Evolutionary conservation across 2,797 vertebrate genomes (phyloP).

Genomic region (Mareca strepera): DNA sequence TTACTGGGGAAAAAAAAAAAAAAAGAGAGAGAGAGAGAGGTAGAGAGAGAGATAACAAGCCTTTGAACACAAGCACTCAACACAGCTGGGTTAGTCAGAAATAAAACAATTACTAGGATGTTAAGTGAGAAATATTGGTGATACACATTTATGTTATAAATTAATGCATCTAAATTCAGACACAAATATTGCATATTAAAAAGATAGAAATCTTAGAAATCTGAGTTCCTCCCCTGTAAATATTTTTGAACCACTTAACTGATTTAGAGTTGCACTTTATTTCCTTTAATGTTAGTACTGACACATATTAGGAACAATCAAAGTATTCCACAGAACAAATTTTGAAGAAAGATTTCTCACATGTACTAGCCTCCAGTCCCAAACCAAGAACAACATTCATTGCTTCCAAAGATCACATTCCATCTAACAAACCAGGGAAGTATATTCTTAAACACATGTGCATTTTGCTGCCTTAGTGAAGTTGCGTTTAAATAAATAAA

Average conservation of each 20-base stretch:
- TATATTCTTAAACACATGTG: background rate
- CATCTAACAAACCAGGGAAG: background rate
- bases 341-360: background rate
- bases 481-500: background rate
- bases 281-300: background rate
- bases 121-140: background rate
- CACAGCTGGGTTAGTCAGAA: background rate
- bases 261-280: background rate
- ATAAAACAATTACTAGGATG: background rate
- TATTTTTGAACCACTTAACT: background rate
- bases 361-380: background rate
- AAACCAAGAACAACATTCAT: background rate
- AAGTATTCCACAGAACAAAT: background rate
- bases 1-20: background rate
- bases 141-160: background rate
- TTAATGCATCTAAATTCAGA: background rate
- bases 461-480: background rate
- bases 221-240: background rate
- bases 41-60: background rate
- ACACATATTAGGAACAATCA: background rate
- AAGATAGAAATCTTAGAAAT: background rate
- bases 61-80: background rate
- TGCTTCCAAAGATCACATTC: background rate
- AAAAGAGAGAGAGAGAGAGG: too few relatives aligned
- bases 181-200: background rate